phyloP scores from a whole-genome alignment of 2,113 vertebrate genomes.

The Centropus bengalensis region DNA sequence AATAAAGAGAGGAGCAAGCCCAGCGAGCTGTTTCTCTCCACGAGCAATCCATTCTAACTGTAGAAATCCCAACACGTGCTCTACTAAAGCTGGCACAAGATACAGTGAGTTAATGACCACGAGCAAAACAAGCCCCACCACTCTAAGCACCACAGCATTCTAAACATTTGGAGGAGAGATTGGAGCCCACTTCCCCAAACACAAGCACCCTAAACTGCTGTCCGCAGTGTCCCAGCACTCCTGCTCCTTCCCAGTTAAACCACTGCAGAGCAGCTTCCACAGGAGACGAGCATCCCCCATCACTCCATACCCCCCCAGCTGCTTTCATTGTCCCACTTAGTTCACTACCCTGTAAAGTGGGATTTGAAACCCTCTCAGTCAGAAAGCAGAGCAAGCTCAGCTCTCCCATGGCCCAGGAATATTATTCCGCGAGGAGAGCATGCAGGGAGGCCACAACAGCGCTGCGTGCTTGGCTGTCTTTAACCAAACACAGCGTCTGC shows the following conservation, averaged over 20 bases:
- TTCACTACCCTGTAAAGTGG: rapidly evolving
- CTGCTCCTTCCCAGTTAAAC: background rate
- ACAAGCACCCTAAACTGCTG: rapidly evolving
- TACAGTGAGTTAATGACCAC: background rate
- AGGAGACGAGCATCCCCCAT: background rate
- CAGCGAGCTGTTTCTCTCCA: background rate
- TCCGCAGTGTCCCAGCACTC: background rate
- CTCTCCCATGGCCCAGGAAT: too few relatives aligned
- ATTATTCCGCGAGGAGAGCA: background rate
- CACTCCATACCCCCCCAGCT: background rate
- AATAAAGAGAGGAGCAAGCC: background rate
- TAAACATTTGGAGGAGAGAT: background rate
- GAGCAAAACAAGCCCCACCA: background rate
- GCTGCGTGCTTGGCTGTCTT: background rate
- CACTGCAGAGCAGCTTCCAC: background rate
- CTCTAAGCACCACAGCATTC: background rate
- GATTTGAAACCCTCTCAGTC: background rate
- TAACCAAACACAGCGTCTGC: background rate
- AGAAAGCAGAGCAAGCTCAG: background rate
- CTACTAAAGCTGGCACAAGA: background rate
- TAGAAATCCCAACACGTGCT: background rate
- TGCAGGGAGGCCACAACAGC: background rate
- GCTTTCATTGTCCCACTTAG: background rate
- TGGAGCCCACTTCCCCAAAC: background rate
- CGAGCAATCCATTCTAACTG: background rate